Evolutionary conservation across 1,140 invertebrate species (phyloP).

Genomic region (Epicauta chinensis): DNA sequence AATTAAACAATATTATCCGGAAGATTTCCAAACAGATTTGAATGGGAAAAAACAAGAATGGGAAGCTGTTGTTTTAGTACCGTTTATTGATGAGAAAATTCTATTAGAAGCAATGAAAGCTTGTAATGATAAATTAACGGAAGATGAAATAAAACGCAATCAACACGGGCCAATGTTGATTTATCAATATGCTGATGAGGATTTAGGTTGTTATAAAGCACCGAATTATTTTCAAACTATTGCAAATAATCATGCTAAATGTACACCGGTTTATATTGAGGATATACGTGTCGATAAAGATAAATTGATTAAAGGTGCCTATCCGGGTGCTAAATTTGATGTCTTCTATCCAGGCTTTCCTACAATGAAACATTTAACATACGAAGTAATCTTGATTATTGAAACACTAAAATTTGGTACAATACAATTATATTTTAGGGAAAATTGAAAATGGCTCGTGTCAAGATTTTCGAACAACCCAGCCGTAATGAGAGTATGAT

Average conservation of each 20-base stretch:
- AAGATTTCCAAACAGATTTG: constrained; percentile 80
- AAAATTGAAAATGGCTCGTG: constrained; percentile 60
- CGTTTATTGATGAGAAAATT: constrained; percentile 86
- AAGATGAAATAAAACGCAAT: constrained; percentile 72
- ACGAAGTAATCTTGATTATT: constrained; percentile 51
- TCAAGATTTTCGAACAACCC: constrained; percentile 81
- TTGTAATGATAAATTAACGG: constrained; percentile 59
- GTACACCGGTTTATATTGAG: constrained; percentile 47
- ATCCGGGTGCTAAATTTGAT: constrained; percentile 60
- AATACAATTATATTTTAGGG: constrained; percentile 46
- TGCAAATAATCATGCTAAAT: constrained; percentile 50
- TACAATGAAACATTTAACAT: constrained; percentile 75
- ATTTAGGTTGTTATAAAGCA: constrained; percentile 49
- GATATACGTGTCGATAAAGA: constrained; percentile 56
- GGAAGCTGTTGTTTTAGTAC: constrained; percentile 96
- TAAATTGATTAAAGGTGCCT: constrained; percentile 66
- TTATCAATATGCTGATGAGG: constrained; percentile 60
- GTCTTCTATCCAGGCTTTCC: constrained; percentile 87
- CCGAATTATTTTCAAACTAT: constrained; percentile 64
- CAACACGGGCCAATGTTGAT: constrained; percentile 77
- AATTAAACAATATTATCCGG: constrained; percentile 85
- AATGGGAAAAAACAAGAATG: constrained; percentile 95
- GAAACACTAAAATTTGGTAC: not conserved
- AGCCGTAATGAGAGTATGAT: constrained; percentile 80
- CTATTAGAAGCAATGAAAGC: constrained; percentile 72